Evolutionary conservation across 2,888 invertebrate genomes (phyloP).

Genomic region (Erebia epiphron): DNA sequence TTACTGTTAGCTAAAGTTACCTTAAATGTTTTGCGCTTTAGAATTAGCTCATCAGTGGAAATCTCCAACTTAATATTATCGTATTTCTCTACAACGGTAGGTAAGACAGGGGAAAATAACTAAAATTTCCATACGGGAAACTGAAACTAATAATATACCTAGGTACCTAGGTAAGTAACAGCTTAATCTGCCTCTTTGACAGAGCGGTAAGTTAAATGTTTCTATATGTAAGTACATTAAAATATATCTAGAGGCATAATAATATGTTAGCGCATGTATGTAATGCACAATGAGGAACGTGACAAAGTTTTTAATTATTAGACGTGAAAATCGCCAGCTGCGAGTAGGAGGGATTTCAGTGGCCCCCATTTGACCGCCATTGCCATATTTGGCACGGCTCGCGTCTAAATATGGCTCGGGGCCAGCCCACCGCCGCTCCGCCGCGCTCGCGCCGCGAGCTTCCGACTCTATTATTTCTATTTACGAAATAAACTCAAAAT

Average conservation of each 20-base stretch:
- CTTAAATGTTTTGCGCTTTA: background rate
- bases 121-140: too few species aligned
- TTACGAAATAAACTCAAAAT: conserved; percentile 82
- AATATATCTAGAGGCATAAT: conserved; percentile 37
- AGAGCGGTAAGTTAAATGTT: background rate
- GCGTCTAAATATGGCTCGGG: conserved; percentile 92
- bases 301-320: conserved; percentile 81
- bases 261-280: conserved; percentile 44
- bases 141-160: background rate
- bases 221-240: background rate
- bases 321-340: conserved; percentile 80
- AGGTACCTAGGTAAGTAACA: background rate
- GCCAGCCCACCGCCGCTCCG: conserved; percentile 85
- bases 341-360: conserved; percentile 89
- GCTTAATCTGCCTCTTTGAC: background rate
- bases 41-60: too few species aligned
- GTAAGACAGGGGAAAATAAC: too few species aligned
- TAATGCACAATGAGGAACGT: conserved; percentile 59
- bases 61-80: too few species aligned
- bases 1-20: conserved; percentile 8
- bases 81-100: too few species aligned
- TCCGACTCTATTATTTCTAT: conserved; percentile 83
- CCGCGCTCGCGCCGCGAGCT: conserved; percentile 69
- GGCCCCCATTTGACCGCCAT: conserved; percentile 90
- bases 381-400: conserved; percentile 91